Evolutionary conservation across 2,797 vertebrate species (phyloP).

Genomic region (Hapalemur alaotrensis): DNA sequence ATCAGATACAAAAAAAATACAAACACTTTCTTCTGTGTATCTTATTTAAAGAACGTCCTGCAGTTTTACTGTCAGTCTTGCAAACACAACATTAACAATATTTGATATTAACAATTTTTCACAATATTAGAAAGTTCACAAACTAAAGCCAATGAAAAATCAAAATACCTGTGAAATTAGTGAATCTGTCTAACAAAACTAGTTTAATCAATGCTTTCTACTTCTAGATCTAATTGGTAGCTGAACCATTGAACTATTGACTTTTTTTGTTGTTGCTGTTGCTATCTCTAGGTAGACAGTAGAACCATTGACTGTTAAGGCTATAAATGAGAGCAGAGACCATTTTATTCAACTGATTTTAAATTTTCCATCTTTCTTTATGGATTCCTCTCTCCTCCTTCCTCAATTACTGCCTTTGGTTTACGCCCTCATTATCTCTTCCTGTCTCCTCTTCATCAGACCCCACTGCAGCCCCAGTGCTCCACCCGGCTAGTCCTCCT

Average conservation of each 20-base stretch:
- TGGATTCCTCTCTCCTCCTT: neutral
- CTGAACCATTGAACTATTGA: neutral
- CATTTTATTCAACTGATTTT: neutral
- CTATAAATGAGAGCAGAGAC: neutral
- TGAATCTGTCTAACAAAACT: neutral
- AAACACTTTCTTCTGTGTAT: neutral
- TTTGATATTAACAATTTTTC: slow-evolving; percentile 11
- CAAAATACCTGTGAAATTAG: slow-evolving; percentile 20
- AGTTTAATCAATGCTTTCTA: neutral
- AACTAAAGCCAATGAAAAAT: neutral
- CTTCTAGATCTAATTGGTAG: neutral
- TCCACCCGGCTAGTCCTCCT: neutral
- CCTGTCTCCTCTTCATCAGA: neutral
- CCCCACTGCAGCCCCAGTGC: neutral
- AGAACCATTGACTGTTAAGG: neutral
- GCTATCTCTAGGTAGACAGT: neutral
- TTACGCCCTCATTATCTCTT: neutral
- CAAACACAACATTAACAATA: neutral
- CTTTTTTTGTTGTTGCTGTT: neutral
- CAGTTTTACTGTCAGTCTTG: neutral
- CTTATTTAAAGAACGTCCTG: neutral
- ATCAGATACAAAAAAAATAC: neutral
- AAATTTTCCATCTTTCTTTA: neutral
- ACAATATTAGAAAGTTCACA: slow-evolving; percentile 22
- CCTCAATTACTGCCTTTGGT: neutral